These are phyloP conservation scores for Macaca fascicularis DNA, from an alignment of 2,113 vertebrate species.

Conservation along the genomic window T2T-MFA8v1.1 NC_088395.1:105111001-105111500, in stretches of 20 bases:
- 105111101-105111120: not conserved
- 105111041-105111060: not conserved
- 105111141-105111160: not conserved
- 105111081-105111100: not conserved
- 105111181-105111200: not conserved
- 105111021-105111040: not conserved
- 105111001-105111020: not conserved
- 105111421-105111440: not conserved
- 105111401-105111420: not conserved
- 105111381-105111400: not conserved
- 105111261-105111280: not conserved
- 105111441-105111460: not conserved
- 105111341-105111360: not conserved
- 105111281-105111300: not conserved
- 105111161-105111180: not conserved
- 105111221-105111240: not conserved
- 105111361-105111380: not conserved
- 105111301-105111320: not conserved
- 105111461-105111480: not conserved
- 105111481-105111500: not conserved
- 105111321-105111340: not conserved
- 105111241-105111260: not conserved
- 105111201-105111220: not conserved
- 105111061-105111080: not conserved
- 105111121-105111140: not conserved